Percentiles rank a stretch among this genome's conserved stretches.
Evolutionary conservation across 2,888 invertebrate genomes (phyloP).

Genomic region (Sphaerophoria taeniata): DNA sequence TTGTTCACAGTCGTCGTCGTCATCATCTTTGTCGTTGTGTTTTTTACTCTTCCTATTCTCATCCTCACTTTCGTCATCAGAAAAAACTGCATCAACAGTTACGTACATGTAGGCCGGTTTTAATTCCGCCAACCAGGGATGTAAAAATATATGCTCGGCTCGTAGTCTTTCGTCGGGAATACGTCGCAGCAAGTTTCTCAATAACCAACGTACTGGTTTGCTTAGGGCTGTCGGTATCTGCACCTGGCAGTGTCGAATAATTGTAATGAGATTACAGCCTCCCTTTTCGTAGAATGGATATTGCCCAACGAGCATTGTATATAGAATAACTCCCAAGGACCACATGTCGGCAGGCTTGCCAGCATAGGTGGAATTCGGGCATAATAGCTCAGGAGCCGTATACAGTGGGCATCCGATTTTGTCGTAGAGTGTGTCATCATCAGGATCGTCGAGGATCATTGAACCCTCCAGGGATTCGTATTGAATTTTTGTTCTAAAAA

Average conservation of each 20-base stretch:
- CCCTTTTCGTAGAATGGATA: slow-evolving; percentile 82
- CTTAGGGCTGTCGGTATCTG: slow-evolving; percentile 79
- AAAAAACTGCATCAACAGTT: slow-evolving; percentile 78
- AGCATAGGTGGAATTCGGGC: slow-evolving; percentile 80
- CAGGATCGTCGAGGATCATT: slow-evolving; percentile 80
- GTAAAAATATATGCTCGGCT: slow-evolving; percentile 79
- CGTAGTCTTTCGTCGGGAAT: slow-evolving; percentile 79
- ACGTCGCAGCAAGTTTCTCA: slow-evolving; percentile 79
- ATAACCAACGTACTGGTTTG: slow-evolving; percentile 79
- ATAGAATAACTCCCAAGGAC: slow-evolving; percentile 82
- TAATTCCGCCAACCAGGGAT: slow-evolving; percentile 80
- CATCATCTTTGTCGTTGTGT: slow-evolving; percentile 72
- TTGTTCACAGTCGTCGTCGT: slow-evolving; percentile 48
- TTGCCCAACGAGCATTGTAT: slow-evolving; percentile 82
- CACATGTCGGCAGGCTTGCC: slow-evolving; percentile 82
- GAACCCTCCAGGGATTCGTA: slow-evolving; percentile 82
- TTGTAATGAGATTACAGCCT: slow-evolving; percentile 81
- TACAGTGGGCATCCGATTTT: slow-evolving; percentile 82
- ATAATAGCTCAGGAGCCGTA: slow-evolving; percentile 81
- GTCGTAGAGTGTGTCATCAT: slow-evolving; percentile 80
- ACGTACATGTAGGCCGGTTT: slow-evolving; percentile 79
- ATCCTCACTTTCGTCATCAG: slow-evolving; percentile 76
- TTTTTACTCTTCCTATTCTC: slow-evolving; percentile 43
- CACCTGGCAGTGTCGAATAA: slow-evolving; percentile 80
- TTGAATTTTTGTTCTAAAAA: slow-evolving; percentile 80